phyloP scores from a whole-genome alignment of 64 coral and sea anemone species.

The Porites australiensis region DNA sequence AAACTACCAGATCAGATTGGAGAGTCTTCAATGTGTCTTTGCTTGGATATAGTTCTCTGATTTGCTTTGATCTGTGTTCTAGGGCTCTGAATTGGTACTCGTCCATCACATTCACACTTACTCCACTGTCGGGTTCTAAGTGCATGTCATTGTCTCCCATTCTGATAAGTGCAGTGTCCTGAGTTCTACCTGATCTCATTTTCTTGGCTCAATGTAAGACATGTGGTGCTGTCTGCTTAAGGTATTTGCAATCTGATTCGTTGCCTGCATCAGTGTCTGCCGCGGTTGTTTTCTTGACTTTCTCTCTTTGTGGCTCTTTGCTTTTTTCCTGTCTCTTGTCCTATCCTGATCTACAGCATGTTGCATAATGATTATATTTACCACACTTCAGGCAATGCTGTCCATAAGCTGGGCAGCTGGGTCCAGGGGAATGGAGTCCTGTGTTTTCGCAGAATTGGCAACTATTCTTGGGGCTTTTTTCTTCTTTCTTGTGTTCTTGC shows the following conservation, averaged over 20 bases:
- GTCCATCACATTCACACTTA: constrained; percentile 83
- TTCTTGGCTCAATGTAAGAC: constrained; percentile 51
- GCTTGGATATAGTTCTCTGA: background rate
- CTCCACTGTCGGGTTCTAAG: background rate
- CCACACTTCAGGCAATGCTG: constrained; percentile 70
- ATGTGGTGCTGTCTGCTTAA: background rate
- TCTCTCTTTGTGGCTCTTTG: too few species aligned
- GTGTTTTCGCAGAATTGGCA: constrained; percentile 72
- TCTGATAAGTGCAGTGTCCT: constrained; percentile 40
- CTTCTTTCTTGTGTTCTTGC: constrained; percentile 9
- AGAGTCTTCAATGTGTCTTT: too few species aligned
- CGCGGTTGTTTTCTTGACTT: too few species aligned
- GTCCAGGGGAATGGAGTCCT: constrained; percentile 62
- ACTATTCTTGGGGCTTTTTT: constrained; percentile 22
- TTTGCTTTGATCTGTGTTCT: constrained; percentile 76
- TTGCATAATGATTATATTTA: constrained; percentile 52
- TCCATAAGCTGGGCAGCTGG: constrained; percentile 63
- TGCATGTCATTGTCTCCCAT: constrained; percentile 58
- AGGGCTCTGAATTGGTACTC: constrained; percentile 82
- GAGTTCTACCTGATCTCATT: constrained; percentile 55
- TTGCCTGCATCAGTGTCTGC: too few species aligned
- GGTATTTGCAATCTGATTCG: too few species aligned
- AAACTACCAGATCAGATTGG: too few species aligned
- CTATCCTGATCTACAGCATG: too few species aligned
- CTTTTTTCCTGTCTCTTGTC: too few species aligned